Percentiles rank a stretch among this genome's conserved stretches.
Evolutionary conservation across 2,888 invertebrate genomes (phyloP).

Genomic region (Palloptera scutellata): DNA sequence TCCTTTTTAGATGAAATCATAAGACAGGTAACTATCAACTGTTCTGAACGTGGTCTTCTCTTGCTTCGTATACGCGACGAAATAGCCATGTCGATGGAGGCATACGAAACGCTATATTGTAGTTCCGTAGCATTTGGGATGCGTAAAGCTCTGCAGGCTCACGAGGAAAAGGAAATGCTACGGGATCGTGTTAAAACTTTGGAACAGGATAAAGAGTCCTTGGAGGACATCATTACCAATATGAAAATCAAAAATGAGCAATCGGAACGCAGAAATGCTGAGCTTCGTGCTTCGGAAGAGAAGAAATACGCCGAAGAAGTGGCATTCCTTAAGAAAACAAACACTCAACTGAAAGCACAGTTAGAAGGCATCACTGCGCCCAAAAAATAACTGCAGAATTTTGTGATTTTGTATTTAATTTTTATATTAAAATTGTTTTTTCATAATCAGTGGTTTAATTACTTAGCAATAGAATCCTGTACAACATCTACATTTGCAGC

Average conservation of each 20-base stretch:
- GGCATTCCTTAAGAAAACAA: slow-evolving; percentile 90
- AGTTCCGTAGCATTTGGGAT: slow-evolving; percentile 98
- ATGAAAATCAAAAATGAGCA: slow-evolving; percentile 81
- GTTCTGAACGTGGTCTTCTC: slow-evolving; percentile 94
- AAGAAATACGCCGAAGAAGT: slow-evolving; percentile 93
- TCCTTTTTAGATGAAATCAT: slow-evolving; percentile 76
- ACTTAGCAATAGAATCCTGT: slow-evolving; percentile 25
- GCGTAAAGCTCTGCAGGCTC: slow-evolving; percentile 92
- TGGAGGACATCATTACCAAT: slow-evolving; percentile 67
- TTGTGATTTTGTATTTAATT: slow-evolving; percentile 14
- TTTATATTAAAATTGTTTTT: slow-evolving; percentile 24
- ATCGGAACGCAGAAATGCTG: slow-evolving; percentile 81
- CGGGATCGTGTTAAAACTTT: slow-evolving; percentile 78
- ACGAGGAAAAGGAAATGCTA: slow-evolving; percentile 77
- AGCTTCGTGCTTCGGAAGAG: slow-evolving; percentile 87
- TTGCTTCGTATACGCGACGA: slow-evolving; percentile 93
- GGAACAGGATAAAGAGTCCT: slow-evolving; percentile 64
- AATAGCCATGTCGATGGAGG: slow-evolving; percentile 94
- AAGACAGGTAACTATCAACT: slow-evolving; percentile 96
- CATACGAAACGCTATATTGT: slow-evolving; percentile 95
- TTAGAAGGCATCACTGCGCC: slow-evolving; percentile 94
- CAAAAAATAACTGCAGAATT: slow-evolving; percentile 73
- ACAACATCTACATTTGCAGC: slow-evolving; percentile 23
- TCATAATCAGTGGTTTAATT: slow-evolving; percentile 24
- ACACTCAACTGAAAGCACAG: slow-evolving; percentile 92